Evolutionary conservation across 2,888 invertebrate genomes (phyloP).

Genomic region (Cantharis rufa): DNA sequence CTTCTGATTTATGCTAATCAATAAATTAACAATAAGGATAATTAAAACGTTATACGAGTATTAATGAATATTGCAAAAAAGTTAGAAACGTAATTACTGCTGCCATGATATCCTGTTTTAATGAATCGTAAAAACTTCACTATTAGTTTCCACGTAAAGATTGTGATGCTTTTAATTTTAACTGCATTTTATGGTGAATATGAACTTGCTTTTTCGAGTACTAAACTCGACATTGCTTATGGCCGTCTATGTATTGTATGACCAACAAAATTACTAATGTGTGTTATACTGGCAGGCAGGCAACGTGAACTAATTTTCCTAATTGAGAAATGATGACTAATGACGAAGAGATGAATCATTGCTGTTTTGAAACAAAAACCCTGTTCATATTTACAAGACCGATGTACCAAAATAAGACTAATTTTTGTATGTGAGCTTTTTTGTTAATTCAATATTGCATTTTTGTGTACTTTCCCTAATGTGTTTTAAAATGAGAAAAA

Average conservation of each 20-base stretch:
- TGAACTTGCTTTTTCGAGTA: neutral
- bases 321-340: constrained; percentile 58
- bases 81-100: neutral
- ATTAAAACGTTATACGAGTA: neutral
- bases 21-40: neutral
- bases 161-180: neutral
- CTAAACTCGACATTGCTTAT: constrained; percentile 21
- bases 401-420: constrained; percentile 41
- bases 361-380: constrained; percentile 53
- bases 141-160: neutral
- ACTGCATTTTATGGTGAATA: constrained; percentile 1
- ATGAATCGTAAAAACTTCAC: neutral
- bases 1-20: neutral
- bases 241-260: constrained; percentile 19
- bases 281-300: constrained; percentile 32
- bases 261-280: constrained; percentile 31
- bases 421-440: constrained; percentile 35
- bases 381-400: constrained; percentile 41
- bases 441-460: constrained; percentile 43
- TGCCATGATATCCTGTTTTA: neutral
- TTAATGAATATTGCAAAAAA: neutral
- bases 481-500: neutral
- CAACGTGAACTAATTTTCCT: constrained; percentile 52
- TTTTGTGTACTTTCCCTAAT: constrained; percentile 41
- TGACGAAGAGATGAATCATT: constrained; percentile 55